phyloP scores from a whole-genome alignment of 2,113 vertebrate genomes.

The Macroglossus sobrinus region DNA sequence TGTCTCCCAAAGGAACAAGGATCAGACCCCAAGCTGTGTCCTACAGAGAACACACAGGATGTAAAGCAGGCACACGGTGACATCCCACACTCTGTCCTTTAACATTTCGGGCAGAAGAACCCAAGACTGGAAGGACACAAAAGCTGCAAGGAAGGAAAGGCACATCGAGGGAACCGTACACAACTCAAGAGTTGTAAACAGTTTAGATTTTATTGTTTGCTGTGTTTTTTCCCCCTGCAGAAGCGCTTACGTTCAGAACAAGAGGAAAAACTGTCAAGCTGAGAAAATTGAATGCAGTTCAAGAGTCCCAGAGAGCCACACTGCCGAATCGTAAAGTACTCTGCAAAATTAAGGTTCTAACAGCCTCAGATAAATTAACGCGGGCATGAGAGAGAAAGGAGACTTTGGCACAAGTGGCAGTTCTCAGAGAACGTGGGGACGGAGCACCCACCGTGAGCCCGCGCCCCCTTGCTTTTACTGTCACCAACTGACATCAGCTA shows the following conservation, averaged over 20 bases:
- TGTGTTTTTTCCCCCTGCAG: not conserved
- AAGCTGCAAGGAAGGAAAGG: not conserved
- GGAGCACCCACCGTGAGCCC: not conserved
- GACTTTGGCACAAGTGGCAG: not conserved
- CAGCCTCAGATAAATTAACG: not conserved
- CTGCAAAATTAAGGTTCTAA: slow-evolving; percentile 36
- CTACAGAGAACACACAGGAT: no score
- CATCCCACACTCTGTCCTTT: no score
- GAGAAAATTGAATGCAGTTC: slow-evolving; percentile 50
- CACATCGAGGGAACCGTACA: not conserved
- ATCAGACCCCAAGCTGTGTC: no score
- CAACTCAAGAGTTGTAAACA: not conserved
- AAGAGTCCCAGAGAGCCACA: slow-evolving; percentile 13
- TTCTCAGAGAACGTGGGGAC: not conserved
- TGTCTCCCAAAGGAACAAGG: not conserved
- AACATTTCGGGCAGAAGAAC: not conserved
- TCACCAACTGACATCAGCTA: not conserved
- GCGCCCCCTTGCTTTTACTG: not conserved
- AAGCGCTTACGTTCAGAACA: slow-evolving; percentile 45
- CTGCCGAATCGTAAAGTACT: not conserved
- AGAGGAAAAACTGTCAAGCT: slow-evolving; percentile 42
- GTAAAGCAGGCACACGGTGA: no score
- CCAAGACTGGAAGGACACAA: not conserved
- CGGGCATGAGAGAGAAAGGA: not conserved
- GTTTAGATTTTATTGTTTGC: not conserved